These are phyloP conservation scores for Zaprionus nigranus DNA, from an alignment of 1,140 invertebrate genomes.

Conservation along the genomic window DNA sequence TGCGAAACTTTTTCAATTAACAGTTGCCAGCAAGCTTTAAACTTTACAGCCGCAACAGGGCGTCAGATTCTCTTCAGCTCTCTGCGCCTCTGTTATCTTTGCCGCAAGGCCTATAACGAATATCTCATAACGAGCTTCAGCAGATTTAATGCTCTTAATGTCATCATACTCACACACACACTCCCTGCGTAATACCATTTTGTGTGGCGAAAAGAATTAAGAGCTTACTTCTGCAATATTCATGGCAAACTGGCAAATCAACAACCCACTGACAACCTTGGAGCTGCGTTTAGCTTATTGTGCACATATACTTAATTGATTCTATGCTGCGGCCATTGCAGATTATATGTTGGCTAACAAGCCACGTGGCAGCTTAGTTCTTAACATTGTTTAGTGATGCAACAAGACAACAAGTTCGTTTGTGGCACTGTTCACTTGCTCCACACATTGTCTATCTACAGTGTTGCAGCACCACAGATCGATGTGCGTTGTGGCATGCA, in stretches of 20 bases:
- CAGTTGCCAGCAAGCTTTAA: conserved; percentile 69
- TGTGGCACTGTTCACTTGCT: neutral
- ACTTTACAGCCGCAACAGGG: conserved; percentile 48
- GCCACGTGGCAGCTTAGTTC: conserved; percentile 34
- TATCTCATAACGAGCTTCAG: conserved; percentile 60
- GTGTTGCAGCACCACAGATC: conserved; percentile 16
- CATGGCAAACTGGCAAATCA: conserved; percentile 8
- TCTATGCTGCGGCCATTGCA: conserved; percentile 8
- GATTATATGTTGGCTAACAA: conserved; percentile 32
- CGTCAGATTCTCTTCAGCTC: neutral
- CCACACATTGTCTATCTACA: neutral
- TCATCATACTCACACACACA: conserved; percentile 22
- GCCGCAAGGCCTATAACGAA: conserved; percentile 62
- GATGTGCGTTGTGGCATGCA: conserved; percentile 51
- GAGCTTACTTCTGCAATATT: conserved; percentile 41
- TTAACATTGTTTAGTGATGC: conserved; percentile 35
- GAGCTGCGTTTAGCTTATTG: conserved; percentile 11
- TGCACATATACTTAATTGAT: conserved; percentile 46
- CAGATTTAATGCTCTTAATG: conserved; percentile 70
- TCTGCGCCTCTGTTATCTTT: conserved; percentile 30
- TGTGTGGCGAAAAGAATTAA: conserved; percentile 69
- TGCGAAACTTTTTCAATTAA: conserved; percentile 81
- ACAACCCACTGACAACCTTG: neutral
- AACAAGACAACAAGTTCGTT: conserved; percentile 15
- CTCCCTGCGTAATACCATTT: conserved; percentile 66